Evolutionary conservation across 2,797 vertebrate genomes (phyloP), one percentile per base, ranked within the genome.

Genomic region (Falco naumanni): DNA sequence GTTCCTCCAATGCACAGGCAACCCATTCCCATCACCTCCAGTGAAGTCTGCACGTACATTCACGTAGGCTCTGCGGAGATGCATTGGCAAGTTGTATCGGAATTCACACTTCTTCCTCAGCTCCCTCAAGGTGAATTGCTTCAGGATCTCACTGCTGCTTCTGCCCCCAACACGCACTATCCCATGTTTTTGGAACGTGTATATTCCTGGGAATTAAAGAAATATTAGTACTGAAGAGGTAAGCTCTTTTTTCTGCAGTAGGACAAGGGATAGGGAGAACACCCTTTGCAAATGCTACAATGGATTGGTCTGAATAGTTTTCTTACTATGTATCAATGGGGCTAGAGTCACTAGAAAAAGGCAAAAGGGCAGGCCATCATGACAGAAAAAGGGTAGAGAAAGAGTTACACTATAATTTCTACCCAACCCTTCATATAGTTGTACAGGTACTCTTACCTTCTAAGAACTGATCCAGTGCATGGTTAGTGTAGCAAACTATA

Each of bases 401-500:
- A 59, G 54, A 60, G 16, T 56, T 70, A 60, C 3, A 72, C 5
- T 50, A 16, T 14, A 43, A 61, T 45, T 85, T 84, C 26, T 48
- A 56, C 64, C 37, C 63, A 37, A 43, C 57, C 41, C 47, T 60
- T 39, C 25, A 34, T 48, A 34, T 12, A 50, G 28, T 63, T 74
- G 18, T 31, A 41, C 43, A 95, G 68, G 72, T 68, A 64, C 60
- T 95, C 95, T 96, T 98, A 99, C 99, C 99, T 98, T 99, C 99
- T n/a, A 99, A 98, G 97, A 99, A 99, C 98, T 99, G 99, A 98
- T 99, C 99, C 97, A 99, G 98, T 43, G 99, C 99, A 77, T 99
- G 99, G 96, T 99, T 99, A 78, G 99, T 99, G 89, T 99, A 99
- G 97, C 99, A 99, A 50, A 99, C 99, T 31, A 99, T 98, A 89